phyloP scores from a whole-genome alignment of 2,797 vertebrate species.

The Myiotriccus ornatus region DNA sequence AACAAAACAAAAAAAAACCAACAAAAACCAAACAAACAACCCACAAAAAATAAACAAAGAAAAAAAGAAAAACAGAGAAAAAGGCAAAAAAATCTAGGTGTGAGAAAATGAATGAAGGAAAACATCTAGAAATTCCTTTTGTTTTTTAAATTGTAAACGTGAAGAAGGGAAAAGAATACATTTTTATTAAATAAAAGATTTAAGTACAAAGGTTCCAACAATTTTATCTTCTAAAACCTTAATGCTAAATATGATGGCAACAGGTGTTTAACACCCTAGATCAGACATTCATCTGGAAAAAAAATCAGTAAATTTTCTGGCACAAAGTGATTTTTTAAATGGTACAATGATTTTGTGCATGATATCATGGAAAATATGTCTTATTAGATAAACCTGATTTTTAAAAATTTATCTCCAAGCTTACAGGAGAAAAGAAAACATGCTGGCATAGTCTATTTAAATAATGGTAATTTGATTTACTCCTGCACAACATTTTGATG shows the following conservation, averaged over 20 bases:
- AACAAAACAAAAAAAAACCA: not conserved
- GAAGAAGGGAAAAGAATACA: not conserved
- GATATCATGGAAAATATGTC: not conserved
- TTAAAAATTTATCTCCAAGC: not conserved
- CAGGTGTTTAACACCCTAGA: not conserved
- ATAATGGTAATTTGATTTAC: not conserved
- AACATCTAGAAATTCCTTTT: not conserved
- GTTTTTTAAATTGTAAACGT: not conserved
- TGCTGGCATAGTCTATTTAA: not conserved
- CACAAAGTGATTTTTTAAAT: not conserved
- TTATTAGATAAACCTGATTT: not conserved
- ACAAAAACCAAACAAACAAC: too few relatives aligned
- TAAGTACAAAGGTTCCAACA: not conserved
- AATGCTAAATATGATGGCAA: not conserved
- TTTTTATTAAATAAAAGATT: not conserved
- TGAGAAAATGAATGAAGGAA: not conserved
- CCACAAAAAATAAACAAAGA: too few relatives aligned
- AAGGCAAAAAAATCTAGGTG: accelerated
- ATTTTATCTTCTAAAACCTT: not conserved
- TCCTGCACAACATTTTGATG: not conserved
- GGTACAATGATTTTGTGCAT: not conserved
- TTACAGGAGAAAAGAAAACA: not conserved
- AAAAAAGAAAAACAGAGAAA: not conserved
- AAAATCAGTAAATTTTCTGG: not conserved
- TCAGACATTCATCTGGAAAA: not conserved